A percentile compares a stretch with the other conserved stretches of the same genome.
These are phyloP conservation scores for Apotomis capreana DNA, from an alignment of 2,888 invertebrate genomes.

Conservation along the genomic window DNA sequence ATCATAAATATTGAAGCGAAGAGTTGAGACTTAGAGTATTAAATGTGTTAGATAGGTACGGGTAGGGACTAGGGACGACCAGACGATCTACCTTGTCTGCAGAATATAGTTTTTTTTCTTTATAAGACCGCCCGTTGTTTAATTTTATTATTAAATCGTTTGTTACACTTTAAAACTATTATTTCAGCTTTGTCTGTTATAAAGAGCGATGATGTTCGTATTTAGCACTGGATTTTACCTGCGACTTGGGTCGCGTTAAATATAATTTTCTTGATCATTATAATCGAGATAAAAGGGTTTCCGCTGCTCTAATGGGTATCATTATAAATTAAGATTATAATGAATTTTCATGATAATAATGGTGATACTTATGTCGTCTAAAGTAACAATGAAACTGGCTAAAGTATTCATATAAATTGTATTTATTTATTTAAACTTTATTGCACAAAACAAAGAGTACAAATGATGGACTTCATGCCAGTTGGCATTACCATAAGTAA, in stretches of 20 bases:
- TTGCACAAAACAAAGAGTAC: no score
- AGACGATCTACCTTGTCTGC: neutral
- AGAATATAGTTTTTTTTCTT: neutral
- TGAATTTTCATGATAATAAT: no score
- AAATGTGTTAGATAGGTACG: neutral
- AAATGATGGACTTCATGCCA: no score
- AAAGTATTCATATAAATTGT: no score
- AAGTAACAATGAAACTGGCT: no score
- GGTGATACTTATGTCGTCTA: no score
- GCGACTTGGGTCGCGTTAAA: neutral
- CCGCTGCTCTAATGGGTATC: no score
- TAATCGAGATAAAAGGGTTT: neutral
- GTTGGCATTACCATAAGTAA: no score
- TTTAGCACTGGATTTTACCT: neutral
- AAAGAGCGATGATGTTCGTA: no score
- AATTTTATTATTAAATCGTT: neutral
- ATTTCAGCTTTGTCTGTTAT: neutral
- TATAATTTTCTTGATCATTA: neutral
- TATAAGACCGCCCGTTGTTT: constrained; percentile 3
- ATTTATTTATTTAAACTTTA: no score
- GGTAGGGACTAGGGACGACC: neutral
- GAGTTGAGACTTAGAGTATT: neutral
- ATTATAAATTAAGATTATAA: no score
- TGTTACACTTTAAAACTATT: neutral
- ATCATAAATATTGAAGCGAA: constrained; percentile 16